phyloP scores from a whole-genome alignment of 2,888 invertebrate genomes.

The Orchestes rusci region DNA sequence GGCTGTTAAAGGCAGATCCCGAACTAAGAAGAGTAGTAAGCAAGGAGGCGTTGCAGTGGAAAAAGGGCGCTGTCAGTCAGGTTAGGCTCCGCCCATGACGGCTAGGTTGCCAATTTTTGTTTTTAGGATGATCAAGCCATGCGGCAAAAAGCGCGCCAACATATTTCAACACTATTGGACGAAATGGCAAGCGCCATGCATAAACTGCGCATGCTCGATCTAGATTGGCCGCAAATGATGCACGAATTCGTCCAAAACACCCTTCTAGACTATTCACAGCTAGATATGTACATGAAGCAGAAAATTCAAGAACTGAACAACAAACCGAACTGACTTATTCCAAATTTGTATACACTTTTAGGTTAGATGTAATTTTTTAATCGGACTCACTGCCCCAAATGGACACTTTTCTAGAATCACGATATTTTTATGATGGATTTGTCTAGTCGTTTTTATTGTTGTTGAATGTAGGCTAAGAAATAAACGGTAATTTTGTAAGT shows the following conservation, averaged over 20 bases:
- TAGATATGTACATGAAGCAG: slow-evolving; percentile 71
- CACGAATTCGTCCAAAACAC: slow-evolving; percentile 72
- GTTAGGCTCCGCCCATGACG: too few relatives aligned
- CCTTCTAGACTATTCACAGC: slow-evolving; percentile 70
- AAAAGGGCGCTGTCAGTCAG: slow-evolving; percentile 52
- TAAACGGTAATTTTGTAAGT: too few relatives aligned
- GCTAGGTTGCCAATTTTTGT: background rate
- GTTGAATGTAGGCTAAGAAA: too few relatives aligned
- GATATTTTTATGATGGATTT: too few relatives aligned
- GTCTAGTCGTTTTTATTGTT: too few relatives aligned
- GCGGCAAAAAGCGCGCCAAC: slow-evolving; percentile 67
- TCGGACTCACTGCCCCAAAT: too few relatives aligned
- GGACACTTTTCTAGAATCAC: too few relatives aligned
- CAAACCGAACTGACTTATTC: too few relatives aligned
- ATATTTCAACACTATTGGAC: slow-evolving; percentile 63
- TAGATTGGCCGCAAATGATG: slow-evolving; percentile 70
- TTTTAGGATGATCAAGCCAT: slow-evolving; percentile 61
- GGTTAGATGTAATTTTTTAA: too few relatives aligned
- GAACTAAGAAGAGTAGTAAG: slow-evolving; percentile 74
- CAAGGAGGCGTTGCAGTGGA: slow-evolving; percentile 80
- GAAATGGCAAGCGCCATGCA: slow-evolving; percentile 70
- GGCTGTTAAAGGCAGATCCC: slow-evolving; percentile 67
- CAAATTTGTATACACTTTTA: too few relatives aligned
- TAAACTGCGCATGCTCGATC: slow-evolving; percentile 66
- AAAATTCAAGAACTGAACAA: slow-evolving; percentile 50